Base-by-base conservation (phyloP, 2,113 vertebrate genomes). In the Leucoraja erinaceus region DNA sequence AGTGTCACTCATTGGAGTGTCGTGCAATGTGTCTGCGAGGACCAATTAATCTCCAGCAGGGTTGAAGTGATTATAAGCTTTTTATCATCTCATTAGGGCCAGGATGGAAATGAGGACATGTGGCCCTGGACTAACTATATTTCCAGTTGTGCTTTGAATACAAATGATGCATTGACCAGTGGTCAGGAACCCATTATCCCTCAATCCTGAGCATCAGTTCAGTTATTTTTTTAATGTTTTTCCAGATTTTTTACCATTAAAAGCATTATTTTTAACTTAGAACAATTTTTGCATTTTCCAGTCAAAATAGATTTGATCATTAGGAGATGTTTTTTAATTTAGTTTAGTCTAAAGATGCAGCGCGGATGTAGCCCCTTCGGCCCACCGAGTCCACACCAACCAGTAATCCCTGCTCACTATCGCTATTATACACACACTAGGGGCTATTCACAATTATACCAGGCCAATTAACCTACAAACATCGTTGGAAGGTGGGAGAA, bases 51-150 rank as follows among this genome's bases (percentile, higher is more conserved):
- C 86, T 90, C 63, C 16, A 12, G 14, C 31, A 33, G 86, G 61
- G 86, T n/a, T 90, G 61, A 68, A 90, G 63, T 66, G 86, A 90
- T 63, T 68, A 33, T 90, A 90, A 68, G n/a, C 61, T 38, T 68
- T 59, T 59, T 63, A 90, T 90, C 86, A 90, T 61, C 63, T 90
- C 86, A 90, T 90, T 90, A 68, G 11, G n/a, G 31, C 84, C 11
- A 38, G 61, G 61, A 68, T 61, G 86, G 61, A 90, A 68, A 33
- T 68, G 86, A 66, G 61, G 20, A 61, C 20, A 14, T 66, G 28
- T n/a, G 9, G 1, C 4, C 14, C 66, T 68, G 10, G 16, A 12
- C 66, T 12, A 68, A 68, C 16, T 54, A n/a, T 61, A 54, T 61
- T 47, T 61, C 81, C 56, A 14, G 25, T 28, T 5, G n/a, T 61